Base-by-base conservation (phyloP, 2,888 invertebrate genomes). In the Stictocephala bisonia region DNA sequence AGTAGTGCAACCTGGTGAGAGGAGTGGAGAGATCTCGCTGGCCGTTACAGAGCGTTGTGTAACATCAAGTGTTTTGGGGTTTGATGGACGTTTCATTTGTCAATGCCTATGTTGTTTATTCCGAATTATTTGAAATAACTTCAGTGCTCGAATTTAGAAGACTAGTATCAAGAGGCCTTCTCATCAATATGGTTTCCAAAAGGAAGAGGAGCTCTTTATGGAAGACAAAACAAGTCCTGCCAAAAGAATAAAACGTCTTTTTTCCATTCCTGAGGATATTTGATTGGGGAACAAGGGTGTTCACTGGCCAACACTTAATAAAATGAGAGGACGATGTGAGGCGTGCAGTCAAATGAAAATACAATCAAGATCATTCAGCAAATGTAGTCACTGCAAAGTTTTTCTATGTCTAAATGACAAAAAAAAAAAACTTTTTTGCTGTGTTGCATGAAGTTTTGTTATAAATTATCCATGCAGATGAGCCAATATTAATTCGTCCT, bases 251-350 rank as follows among this genome's bases (percentile, higher is more conserved):
- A 53, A 69, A 53, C 48, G 51, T 24, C 26, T 51, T 13, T 53
- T 29, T 13, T 53, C 69, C 35, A 35, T 24, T n/a, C 15, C 40
- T 22, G 22, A 18, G n/a, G 56, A 56, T 53, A 20, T 70, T 6
- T 18, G 56, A 11, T 3, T 41, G 18, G 40, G 40, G 22, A 69
- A 69, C 40, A 31, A 31, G 35, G 68, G 68, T 6, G 51, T 29
- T 31, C 68, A 68, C 51, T 68, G 51, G 51, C 20, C 50, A 50
- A 11, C 26, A 31, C 51, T 51, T 27, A 22, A 13, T 48, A 51
- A 68, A 27, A 68, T 13, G 13, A 26, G 68, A 26, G n/a, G 50
- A 15, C 41, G 48, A 41, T 44, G 68, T 68, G 68, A 68, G 44
- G 31, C 29, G 7, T 68, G 68, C 15, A 50, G 68, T n/a, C 27